Conservation (phyloP, 2,797 vertebrate species). For the Huso huso region DNA sequence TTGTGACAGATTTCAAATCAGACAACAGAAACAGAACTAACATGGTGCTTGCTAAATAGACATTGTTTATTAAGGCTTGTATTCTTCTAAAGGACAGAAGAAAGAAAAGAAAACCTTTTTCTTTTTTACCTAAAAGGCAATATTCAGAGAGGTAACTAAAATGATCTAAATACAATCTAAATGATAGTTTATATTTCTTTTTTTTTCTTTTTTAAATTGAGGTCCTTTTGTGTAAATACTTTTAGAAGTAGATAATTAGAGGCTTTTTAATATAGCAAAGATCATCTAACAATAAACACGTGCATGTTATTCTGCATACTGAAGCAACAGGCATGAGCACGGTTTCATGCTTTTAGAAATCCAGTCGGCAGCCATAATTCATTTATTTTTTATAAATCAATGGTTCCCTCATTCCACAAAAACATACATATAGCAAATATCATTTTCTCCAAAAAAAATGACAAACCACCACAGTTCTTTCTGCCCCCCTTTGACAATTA, state of each 20-base stretch:
- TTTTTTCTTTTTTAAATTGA: slow-evolving; percentile 49
- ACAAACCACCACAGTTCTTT: slow-evolving; percentile 58
- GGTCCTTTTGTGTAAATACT: slow-evolving; percentile 56
- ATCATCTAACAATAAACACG: slow-evolving; percentile 58
- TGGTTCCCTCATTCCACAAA: slow-evolving; percentile 72
- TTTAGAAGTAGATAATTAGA: slow-evolving; percentile 48
- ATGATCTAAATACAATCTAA: slow-evolving; percentile 64
- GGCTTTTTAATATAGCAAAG: slow-evolving; percentile 66
- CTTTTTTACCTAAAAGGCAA: slow-evolving; percentile 60
- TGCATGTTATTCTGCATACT: slow-evolving; percentile 55
- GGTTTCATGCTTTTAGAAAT: slow-evolving; percentile 43
- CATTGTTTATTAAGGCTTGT: slow-evolving; percentile 89
- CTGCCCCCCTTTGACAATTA: slow-evolving; percentile 53
- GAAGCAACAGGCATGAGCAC: slow-evolving; percentile 56
- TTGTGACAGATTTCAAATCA: not conserved
- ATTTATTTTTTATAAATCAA: slow-evolving; percentile 64
- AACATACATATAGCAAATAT: slow-evolving; percentile 57
- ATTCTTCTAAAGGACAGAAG: slow-evolving; percentile 65
- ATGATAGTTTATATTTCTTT: slow-evolving; percentile 54
- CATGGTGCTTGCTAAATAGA: slow-evolving; percentile 66
- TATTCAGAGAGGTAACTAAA: slow-evolving; percentile 64
- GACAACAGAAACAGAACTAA: slow-evolving; percentile 48
- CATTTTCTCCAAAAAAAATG: slow-evolving; percentile 63
- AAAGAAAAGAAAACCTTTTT: slow-evolving; percentile 52
- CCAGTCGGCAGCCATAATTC: slow-evolving; percentile 34